Conservation (phyloP, 1,140 invertebrate species). For the Brevipalpus yothersi region DNA sequence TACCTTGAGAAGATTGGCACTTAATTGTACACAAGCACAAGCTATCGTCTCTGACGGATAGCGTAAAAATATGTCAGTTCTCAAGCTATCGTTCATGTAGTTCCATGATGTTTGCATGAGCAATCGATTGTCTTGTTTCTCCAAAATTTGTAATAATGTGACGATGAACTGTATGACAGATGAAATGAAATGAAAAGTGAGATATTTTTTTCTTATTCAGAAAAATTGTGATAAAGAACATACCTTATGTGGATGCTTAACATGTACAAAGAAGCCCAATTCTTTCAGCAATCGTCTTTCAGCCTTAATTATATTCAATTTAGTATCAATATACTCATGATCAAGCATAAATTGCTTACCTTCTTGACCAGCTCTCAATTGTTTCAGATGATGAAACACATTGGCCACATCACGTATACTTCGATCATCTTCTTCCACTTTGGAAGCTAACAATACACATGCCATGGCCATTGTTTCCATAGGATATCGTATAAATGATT, state of each 20-base stretch:
- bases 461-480: slow-evolving; percentile 96
- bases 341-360: slow-evolving; percentile 75
- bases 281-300: slow-evolving; percentile 87
- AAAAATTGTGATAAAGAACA: slow-evolving; percentile 7
- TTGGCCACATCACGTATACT: slow-evolving; percentile 91
- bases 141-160: slow-evolving; percentile 62
- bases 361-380: slow-evolving; percentile 69
- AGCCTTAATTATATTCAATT: slow-evolving; percentile 93
- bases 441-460: slow-evolving; percentile 89
- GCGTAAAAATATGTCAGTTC: slow-evolving; percentile 86
- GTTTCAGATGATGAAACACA: slow-evolving; percentile 96
- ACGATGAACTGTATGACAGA: slow-evolving; percentile 56
- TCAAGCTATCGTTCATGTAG: slow-evolving; percentile 95
- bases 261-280: slow-evolving; percentile 94
- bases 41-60: slow-evolving; percentile 92
- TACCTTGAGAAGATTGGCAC: slow-evolving; percentile 52
- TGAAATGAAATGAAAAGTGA: not conserved
- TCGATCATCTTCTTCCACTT: slow-evolving; percentile 92
- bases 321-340: slow-evolving; percentile 64
- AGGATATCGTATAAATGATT: slow-evolving; percentile 85
- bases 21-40: slow-evolving; percentile 90
- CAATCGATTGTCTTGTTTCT: slow-evolving; percentile 57
- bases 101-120: slow-evolving; percentile 93
- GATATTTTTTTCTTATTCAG: not conserved
- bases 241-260: slow-evolving; percentile 97